A percentile compares a stretch with the other conserved stretches of the same genome.
These are phyloP conservation scores for Acronicta aceris DNA, from an alignment of 2,888 invertebrate genomes.

Conservation along the genomic window DNA sequence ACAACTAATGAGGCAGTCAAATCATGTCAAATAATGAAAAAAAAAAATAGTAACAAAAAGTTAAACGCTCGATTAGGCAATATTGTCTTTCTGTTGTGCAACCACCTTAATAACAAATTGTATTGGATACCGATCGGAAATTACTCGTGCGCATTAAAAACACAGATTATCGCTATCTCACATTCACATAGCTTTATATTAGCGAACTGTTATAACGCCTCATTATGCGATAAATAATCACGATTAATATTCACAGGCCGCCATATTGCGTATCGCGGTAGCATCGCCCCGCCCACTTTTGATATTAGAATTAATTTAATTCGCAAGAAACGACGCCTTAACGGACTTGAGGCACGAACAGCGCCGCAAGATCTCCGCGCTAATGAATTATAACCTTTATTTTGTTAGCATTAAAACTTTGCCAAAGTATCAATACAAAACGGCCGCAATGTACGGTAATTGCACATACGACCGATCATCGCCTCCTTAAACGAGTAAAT, in stretches of 20 bases:
- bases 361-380: slow-evolving; percentile 22
- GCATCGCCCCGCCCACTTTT: slow-evolving; percentile 75
- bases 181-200: slow-evolving; percentile 59
- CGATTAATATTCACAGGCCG: slow-evolving; percentile 74
- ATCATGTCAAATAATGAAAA: no score
- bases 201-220: slow-evolving; percentile 60
- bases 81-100: slow-evolving; percentile 25
- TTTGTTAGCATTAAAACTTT: slow-evolving; percentile 19
- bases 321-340: slow-evolving; percentile 60
- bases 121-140: slow-evolving; percentile 15
- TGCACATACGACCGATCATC: slow-evolving; percentile 45
- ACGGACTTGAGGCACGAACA: slow-evolving; percentile 41
- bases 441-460: slow-evolving; percentile 38
- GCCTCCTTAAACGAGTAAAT: slow-evolving; percentile 45
- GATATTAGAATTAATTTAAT: slow-evolving; percentile 72
- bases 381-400: slow-evolving; percentile 56
- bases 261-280: slow-evolving; percentile 79
- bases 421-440: slow-evolving; percentile 17
- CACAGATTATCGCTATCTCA: slow-evolving; percentile 42
- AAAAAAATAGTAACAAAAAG: slow-evolving; percentile 31
- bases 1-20: no score
- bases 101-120: slow-evolving; percentile 30
- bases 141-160: slow-evolving; percentile 42
- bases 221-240: slow-evolving; percentile 75
- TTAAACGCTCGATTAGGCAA: slow-evolving; percentile 36